phyloP scores from a whole-genome alignment of 2,888 invertebrate species.

The Cyrtodaria siliqua region DNA sequence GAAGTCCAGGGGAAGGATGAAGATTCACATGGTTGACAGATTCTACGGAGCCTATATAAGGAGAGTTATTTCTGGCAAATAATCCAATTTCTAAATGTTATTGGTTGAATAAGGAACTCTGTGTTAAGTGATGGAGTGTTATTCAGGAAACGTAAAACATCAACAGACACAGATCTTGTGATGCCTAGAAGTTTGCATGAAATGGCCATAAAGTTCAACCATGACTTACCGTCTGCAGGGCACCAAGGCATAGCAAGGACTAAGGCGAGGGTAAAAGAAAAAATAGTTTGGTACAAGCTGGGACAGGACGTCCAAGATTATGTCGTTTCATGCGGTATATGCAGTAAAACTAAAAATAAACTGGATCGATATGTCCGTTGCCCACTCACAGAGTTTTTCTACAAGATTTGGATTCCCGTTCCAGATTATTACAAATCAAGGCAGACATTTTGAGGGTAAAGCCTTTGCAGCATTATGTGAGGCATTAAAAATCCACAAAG shows the following conservation, averaged over 20 bases:
- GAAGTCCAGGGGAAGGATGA: no score
- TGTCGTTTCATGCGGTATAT: conserved; percentile 26
- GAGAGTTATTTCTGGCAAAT: no score
- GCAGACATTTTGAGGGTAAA: conserved; percentile 37
- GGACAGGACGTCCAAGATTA: conserved; percentile 21
- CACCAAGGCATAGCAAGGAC: conserved; percentile 48
- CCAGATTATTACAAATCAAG: conserved; percentile 44
- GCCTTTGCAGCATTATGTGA: conserved; percentile 23
- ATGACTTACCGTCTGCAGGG: conserved; percentile 39
- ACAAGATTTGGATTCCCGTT: conserved; percentile 40
- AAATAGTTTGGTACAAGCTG: conserved; percentile 42
- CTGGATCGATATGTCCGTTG: conserved; percentile 14
- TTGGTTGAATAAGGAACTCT: conserved; percentile 1
- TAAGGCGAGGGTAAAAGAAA: conserved; percentile 25
- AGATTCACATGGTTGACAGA: no score
- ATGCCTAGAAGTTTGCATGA: conserved; percentile 20
- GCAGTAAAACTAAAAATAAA: conserved; percentile 44
- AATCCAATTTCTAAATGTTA: not conserved
- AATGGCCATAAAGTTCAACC: conserved; percentile 24
- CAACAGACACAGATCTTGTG: conserved; percentile 8
- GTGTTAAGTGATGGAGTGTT: conserved; percentile 4
- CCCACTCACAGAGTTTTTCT: conserved; percentile 86
- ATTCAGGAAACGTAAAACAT: not conserved
- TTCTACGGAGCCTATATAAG: no score
- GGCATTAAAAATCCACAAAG: conserved; percentile 28